Percentiles rank a stretch among this genome's conserved stretches.
These are phyloP conservation scores for Spheniscus mendiculus DNA, from an alignment of 2,113 vertebrate genomes.

Conservation along the genomic window DNA sequence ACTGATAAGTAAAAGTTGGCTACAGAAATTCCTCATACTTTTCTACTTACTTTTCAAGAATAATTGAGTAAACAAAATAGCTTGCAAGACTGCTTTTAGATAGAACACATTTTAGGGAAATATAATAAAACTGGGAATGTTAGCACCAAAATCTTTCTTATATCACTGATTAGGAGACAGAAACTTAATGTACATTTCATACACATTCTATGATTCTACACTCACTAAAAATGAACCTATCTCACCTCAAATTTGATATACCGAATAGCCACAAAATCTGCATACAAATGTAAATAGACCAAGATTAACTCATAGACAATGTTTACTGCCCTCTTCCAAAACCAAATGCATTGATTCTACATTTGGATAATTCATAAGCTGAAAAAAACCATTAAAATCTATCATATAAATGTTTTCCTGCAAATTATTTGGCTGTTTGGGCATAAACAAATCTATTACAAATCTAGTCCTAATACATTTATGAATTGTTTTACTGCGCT, in stretches of 20 bases:
- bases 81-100: background rate
- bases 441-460: background rate
- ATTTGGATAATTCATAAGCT: background rate
- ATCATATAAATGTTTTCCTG: background rate
- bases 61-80: background rate
- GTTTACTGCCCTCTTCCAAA: background rate
- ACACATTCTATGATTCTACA: too few relatives aligned
- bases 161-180: background rate
- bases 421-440: background rate
- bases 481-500: background rate
- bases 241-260: background rate
- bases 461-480: background rate
- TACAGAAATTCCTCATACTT: background rate
- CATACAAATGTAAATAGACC: background rate
- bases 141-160: background rate
- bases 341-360: background rate
- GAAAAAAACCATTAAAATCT: background rate
- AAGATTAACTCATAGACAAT: background rate
- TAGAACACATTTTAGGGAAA: background rate
- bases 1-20: background rate
- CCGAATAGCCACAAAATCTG: background rate
- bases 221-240: background rate
- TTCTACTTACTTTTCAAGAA: background rate
- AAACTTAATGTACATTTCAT: background rate
- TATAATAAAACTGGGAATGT: background rate